These are phyloP conservation scores for Eubasilissa regina DNA, from an alignment of 1,140 invertebrate species.

Conservation along the genomic window DNA sequence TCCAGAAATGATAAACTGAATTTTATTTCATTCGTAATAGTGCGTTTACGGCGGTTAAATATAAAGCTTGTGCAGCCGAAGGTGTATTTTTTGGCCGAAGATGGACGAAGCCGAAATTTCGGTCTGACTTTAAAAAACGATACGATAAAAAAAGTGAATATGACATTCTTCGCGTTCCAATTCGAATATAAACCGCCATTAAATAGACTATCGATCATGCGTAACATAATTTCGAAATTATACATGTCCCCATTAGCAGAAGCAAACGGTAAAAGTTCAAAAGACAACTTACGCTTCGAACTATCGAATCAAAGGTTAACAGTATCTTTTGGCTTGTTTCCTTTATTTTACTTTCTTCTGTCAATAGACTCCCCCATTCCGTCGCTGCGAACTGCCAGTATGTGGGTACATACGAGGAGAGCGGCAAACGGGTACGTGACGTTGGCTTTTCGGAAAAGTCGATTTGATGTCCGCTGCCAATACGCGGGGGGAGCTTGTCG, in stretches of 20 bases:
- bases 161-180: no score
- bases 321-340: neutral
- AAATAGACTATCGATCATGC: no score
- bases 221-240: neutral
- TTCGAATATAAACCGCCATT: no score
- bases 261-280: neutral
- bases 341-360: neutral
- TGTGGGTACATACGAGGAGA: constrained; percentile 11
- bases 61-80: no score
- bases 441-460: constrained; percentile 22
- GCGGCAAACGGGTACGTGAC: constrained; percentile 21
- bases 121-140: no score
- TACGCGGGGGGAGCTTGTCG: neutral
- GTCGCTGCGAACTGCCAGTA: constrained; percentile 6
- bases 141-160: no score
- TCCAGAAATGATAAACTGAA: no score
- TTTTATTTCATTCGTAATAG: no score
- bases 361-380: neutral
- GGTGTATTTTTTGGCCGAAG: no score
- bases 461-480: constrained; percentile 16
- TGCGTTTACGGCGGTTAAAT: no score
- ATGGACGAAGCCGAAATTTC: no score
- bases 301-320: neutral
- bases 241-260: neutral
- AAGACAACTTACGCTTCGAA: neutral